Evolutionary conservation across 1,140 invertebrate species (phyloP).

Genomic region (Drosophila biarmipes): DNA sequence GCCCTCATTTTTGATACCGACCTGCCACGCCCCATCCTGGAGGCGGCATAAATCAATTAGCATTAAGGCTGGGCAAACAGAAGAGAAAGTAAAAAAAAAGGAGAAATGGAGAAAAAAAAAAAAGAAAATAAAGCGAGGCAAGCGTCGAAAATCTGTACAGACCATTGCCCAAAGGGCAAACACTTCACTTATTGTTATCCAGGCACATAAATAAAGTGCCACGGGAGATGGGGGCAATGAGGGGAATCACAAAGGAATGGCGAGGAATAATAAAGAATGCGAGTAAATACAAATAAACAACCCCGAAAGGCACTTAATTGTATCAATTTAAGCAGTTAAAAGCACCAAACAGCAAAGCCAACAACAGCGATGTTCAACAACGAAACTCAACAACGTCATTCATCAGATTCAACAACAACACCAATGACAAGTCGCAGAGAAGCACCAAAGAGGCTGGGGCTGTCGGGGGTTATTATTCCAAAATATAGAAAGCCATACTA

Average conservation of each 20-base stretch:
- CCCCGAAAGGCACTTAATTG: constrained; percentile 74
- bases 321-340: constrained; percentile 73
- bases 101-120: not conserved
- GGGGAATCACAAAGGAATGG: constrained; percentile 3
- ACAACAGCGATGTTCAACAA: constrained; percentile 4
- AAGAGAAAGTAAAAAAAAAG: not conserved
- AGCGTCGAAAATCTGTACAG: constrained; percentile 35
- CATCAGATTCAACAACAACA: constrained; percentile 23
- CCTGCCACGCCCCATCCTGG: constrained; percentile 18
- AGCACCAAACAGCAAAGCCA: constrained; percentile 34
- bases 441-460: not conserved
- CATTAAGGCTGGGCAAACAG: constrained; percentile 49
- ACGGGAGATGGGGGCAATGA: not conserved
- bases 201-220: constrained; percentile 61
- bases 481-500: too few relatives aligned
- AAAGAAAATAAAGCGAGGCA: constrained; percentile 14
- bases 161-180: constrained; percentile 53
- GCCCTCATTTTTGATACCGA: not conserved
- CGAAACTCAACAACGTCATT: constrained; percentile 22
- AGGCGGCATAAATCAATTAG: constrained; percentile 73
- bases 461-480: not conserved
- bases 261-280: constrained; percentile 35
- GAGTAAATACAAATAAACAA: constrained; percentile 68
- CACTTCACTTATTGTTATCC: constrained; percentile 73
- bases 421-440: not conserved